Evolutionary conservation across 2,888 invertebrate species (phyloP).

Genomic region (Isoperla grammatica): DNA sequence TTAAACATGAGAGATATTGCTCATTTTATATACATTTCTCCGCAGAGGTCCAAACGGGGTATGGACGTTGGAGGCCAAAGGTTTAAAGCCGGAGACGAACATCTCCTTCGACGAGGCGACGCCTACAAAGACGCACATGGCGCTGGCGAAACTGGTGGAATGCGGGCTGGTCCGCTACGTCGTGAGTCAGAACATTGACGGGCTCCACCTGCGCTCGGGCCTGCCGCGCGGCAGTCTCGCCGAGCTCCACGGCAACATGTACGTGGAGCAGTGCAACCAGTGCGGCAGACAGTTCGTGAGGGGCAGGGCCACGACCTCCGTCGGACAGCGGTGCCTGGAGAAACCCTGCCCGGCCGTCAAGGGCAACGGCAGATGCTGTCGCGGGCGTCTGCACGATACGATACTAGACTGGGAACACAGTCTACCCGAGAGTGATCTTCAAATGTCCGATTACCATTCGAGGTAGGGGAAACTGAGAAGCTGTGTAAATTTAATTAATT

Average conservation of each 20-base stretch:
- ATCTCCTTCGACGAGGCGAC: slow-evolving; percentile 84
- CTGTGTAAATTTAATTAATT: too few relatives aligned
- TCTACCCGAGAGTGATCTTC: slow-evolving; percentile 80
- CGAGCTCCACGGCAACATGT: slow-evolving; percentile 98
- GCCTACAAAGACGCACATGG: slow-evolving; percentile 94
- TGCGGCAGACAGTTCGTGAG: slow-evolving; percentile 87
- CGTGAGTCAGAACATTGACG: slow-evolving; percentile 97
- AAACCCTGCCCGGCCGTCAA: slow-evolving; percentile 59
- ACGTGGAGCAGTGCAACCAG: slow-evolving; percentile 84
- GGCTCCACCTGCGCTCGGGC: slow-evolving; percentile 89
- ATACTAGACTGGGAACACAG: slow-evolving; percentile 97
- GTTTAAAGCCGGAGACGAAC: slow-evolving; percentile 75
- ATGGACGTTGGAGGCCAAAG: slow-evolving; percentile 91
- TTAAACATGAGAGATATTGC: too few relatives aligned
- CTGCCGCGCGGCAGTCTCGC: slow-evolving; percentile 72
- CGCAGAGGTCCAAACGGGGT: slow-evolving; percentile 87
- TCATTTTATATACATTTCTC: too few relatives aligned
- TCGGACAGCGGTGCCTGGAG: slow-evolving; percentile 68
- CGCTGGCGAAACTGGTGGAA: slow-evolving; percentile 73
- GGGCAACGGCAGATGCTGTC: slow-evolving; percentile 63
- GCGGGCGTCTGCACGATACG: slow-evolving; percentile 83
- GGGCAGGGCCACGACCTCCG: slow-evolving; percentile 68
- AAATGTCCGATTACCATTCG: slow-evolving; percentile 80
- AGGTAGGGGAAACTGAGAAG: too few relatives aligned
- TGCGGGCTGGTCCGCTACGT: slow-evolving; percentile 69